A percentile compares a stretch with the other conserved stretches of the same genome.
Evolutionary conservation across 2,888 invertebrate genomes (phyloP).

Genomic region (Synanthedon tipuliformis): DNA sequence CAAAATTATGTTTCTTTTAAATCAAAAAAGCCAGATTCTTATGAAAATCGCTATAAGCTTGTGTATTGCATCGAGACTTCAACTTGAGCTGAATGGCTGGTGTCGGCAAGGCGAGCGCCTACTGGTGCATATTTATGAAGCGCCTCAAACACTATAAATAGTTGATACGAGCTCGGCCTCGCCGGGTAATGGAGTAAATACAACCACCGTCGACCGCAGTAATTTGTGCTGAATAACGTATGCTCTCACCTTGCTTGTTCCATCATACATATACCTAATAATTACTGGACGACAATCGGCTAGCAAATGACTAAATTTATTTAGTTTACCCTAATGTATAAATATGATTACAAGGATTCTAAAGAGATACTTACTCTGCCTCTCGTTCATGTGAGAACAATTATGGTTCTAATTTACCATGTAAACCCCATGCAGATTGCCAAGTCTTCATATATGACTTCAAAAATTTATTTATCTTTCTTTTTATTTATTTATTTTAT

Average conservation of each 20-base stretch:
- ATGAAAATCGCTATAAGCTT: conserved; percentile 14
- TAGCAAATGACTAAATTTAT: no score
- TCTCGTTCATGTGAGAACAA: no score
- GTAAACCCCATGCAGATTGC: no score
- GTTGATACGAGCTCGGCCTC: conserved; percentile 62
- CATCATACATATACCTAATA: no score
- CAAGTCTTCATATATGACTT: no score
- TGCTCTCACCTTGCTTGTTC: conserved; percentile 5
- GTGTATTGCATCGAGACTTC: conserved; percentile 16
- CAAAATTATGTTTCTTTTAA: not conserved
- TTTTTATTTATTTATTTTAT: no score
- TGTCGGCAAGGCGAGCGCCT: conserved; percentile 70
- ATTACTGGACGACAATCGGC: no score
- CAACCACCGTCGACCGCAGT: conserved; percentile 38
- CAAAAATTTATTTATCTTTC: no score
- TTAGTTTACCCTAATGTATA: no score
- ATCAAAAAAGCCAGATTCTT: not conserved
- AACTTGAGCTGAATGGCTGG: conserved; percentile 58
- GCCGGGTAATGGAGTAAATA: conserved; percentile 64
- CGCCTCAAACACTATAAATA: conserved; percentile 70
- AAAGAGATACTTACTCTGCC: no score
- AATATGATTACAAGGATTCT: no score
- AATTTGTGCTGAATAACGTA: conserved; percentile 34
- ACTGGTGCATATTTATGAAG: conserved; percentile 71
- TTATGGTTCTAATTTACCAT: no score